Base-by-base conservation (phyloP, 2,113 vertebrate genomes). In the Numida meleagris region DNA sequence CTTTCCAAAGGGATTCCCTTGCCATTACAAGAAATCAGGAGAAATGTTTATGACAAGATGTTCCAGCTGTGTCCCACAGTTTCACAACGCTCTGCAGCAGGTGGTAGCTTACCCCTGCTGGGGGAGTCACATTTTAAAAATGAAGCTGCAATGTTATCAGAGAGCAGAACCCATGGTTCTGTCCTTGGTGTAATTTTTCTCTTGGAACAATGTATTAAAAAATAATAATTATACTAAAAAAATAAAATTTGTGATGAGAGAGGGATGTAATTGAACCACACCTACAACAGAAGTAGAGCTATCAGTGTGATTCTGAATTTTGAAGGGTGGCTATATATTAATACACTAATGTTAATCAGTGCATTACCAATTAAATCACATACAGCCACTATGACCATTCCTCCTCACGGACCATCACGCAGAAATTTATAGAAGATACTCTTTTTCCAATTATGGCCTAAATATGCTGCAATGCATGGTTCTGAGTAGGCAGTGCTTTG, bases 41-140 rank as follows among this genome's bases (percentile, higher is more conserved):
- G 21, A 16, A 9, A 7, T 0, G 6, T 43, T 78, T 61, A 43
- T 34, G 11, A 21, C 1, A 7, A 0, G 1, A 14, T 29, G 29
- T 29, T 68, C 40, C 15, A 33, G 34, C 46, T 31, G 10, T 6
- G 12, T 29, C 40, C 27, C 42, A 50, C 19, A 31, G 20, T 14
- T 79, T 17, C 18, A 8, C 38, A 61, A n/a, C 2, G 3, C 33
- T 63, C 70, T 89, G 43, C 55, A 72, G 17, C 8, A 36, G 31
- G 33, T 42, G 13, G 31, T 63, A 38, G 6, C 27, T 17, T 3
- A 55, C 7, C 1, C 27, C 17, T 73, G 11, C 20, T 17, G 9
- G 14, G 5, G 66, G 0, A 70, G 11, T 7, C 45, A 74, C 51
- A 40, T 86, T 77, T 10, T 25, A 36, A 48, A 57, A 66, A n/a